These are phyloP conservation scores for Drosophila biarmipes DNA, from an alignment of 1,140 invertebrate genomes.

Conservation along the genomic window DNA sequence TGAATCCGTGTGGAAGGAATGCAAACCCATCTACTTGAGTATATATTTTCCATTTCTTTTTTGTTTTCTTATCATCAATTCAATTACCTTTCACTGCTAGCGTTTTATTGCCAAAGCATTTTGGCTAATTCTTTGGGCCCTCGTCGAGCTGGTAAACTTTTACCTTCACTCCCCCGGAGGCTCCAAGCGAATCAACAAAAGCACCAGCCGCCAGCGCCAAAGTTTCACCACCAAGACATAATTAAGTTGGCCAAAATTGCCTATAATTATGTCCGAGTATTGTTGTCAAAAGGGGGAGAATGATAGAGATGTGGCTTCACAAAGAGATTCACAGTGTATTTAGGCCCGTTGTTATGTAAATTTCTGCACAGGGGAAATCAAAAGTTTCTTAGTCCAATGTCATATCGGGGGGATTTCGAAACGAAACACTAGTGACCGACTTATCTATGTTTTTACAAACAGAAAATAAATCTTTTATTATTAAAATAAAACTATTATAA, in stretches of 20 bases:
- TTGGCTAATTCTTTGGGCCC: slow-evolving; percentile 47
- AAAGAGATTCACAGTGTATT: slow-evolving; percentile 34
- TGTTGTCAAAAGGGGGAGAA: slow-evolving; percentile 19
- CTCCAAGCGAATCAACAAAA: slow-evolving; percentile 24
- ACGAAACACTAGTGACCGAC: not conserved
- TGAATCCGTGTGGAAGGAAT: slow-evolving; percentile 8
- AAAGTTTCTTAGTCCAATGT: not conserved
- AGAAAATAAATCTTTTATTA: no score
- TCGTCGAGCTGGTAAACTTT: slow-evolving; percentile 44
- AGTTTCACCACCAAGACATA: slow-evolving; percentile 65
- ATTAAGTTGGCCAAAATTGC: slow-evolving; percentile 53
- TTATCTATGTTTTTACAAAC: no score
- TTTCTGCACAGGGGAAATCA: slow-evolving; percentile 8
- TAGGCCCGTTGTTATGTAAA: slow-evolving; percentile 43
- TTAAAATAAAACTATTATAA: not conserved
- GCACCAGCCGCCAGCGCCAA: slow-evolving; percentile 35
- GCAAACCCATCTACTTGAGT: not conserved
- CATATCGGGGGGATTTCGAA: not conserved
- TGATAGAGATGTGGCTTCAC: slow-evolving; percentile 22
- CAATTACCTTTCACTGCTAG: slow-evolving; percentile 53
- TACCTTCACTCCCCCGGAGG: slow-evolving; percentile 43
- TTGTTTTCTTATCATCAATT: slow-evolving; percentile 17
- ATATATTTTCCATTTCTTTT: not conserved
- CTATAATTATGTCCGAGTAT: slow-evolving; percentile 63
- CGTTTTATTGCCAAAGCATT: slow-evolving; percentile 18